Percentiles rank a stretch among this genome's conserved stretches.
These are phyloP conservation scores for Empis livida DNA, from an alignment of 2,888 invertebrate species.

Conservation along the genomic window DNA sequence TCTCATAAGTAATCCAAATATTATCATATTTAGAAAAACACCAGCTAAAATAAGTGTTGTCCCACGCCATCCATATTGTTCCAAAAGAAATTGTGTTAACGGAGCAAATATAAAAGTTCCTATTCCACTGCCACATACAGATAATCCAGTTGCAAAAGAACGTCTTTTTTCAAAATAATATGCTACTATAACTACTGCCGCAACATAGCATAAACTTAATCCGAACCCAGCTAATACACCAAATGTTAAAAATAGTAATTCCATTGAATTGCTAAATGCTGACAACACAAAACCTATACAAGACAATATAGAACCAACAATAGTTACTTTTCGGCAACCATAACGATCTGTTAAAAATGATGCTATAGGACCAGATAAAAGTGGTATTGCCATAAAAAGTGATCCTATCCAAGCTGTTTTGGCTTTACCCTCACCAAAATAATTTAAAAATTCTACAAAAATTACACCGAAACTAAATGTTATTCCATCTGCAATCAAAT, in stretches of 20 bases:
- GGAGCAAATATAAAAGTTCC: constrained; percentile 82
- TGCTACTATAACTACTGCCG: constrained; percentile 82
- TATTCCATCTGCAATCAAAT: constrained; percentile 83
- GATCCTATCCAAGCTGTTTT: constrained; percentile 86
- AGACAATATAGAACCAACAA: constrained; percentile 64
- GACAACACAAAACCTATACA: constrained; percentile 65
- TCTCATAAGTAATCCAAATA: constrained; percentile 69
- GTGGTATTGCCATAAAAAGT: constrained; percentile 82
- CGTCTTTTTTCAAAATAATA: constrained; percentile 78
- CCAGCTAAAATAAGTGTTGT: constrained; percentile 72
- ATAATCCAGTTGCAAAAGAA: constrained; percentile 73
- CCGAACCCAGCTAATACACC: constrained; percentile 76
- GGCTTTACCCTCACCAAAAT: constrained; percentile 72
- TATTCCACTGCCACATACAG: constrained; percentile 78
- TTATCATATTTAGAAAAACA: constrained; percentile 65
- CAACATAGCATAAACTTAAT: constrained; percentile 72
- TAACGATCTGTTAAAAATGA: constrained; percentile 71
- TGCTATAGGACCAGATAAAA: constrained; percentile 74
- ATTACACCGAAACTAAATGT: constrained; percentile 88
- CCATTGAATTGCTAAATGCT: constrained; percentile 61
- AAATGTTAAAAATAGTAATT: constrained; percentile 66
- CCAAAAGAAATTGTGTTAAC: constrained; percentile 56
- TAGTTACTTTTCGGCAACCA: constrained; percentile 67
- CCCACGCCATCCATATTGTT: constrained; percentile 72
- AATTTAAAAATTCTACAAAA: constrained; percentile 70